A percentile compares a stretch with the other conserved stretches of the same genome.
phyloP scores from a whole-genome alignment of 2,888 invertebrate species.

The Phengaris arion region DNA sequence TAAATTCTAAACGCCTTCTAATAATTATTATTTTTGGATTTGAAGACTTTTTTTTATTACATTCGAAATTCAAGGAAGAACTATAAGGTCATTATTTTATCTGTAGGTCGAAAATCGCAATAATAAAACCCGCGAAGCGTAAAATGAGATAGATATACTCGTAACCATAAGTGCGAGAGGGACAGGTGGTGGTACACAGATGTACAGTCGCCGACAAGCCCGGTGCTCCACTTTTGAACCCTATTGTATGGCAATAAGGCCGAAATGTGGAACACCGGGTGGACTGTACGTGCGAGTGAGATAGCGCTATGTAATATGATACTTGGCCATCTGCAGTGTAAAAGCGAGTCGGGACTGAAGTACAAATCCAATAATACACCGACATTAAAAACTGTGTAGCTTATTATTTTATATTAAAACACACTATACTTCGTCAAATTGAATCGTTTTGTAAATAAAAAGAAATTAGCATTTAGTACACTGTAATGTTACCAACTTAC shows the following conservation, averaged over 20 bases:
- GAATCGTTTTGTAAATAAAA: no score
- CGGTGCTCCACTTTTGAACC: neutral
- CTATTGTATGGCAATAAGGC: neutral
- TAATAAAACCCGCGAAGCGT: constrained; percentile 6
- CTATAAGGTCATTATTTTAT: neutral
- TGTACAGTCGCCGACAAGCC: no score
- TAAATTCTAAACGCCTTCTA: no score
- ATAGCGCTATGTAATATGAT: constrained; percentile 34
- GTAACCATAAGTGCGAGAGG: no score
- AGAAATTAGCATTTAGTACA: no score
- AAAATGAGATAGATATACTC: neutral
- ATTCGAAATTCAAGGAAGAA: neutral
- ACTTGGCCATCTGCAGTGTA: constrained; percentile 27
- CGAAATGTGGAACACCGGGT: no score
- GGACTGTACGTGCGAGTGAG: neutral
- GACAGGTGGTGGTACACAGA: no score
- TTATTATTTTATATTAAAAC: neutral
- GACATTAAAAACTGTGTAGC: neutral
- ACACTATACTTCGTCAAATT: no score
- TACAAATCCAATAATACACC: constrained; percentile 1
- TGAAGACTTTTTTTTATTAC: neutral
- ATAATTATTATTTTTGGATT: no score
- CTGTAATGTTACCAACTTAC: neutral
- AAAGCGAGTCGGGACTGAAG: neutral
- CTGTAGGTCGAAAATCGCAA: constrained; percentile 3